A percentile compares a stretch with the other conserved stretches of the same genome.
phyloP scores from a whole-genome alignment of 2,797 vertebrate genomes.

The Bradypodion ventrale region DNA sequence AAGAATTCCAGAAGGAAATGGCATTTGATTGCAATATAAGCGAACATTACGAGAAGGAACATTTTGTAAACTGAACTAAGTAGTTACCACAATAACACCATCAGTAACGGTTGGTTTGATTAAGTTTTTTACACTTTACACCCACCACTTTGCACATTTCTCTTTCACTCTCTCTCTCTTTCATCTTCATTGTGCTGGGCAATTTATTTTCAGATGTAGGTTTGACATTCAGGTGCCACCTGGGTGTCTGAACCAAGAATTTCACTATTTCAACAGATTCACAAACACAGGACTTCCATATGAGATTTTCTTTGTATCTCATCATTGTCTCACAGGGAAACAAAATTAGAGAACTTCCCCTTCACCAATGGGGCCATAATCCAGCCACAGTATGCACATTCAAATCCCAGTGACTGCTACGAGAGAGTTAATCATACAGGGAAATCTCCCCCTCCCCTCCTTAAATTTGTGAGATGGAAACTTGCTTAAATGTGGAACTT shows the following conservation, averaged over 20 bases:
- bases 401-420: background rate
- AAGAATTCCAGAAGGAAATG: background rate
- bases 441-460: background rate
- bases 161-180: background rate
- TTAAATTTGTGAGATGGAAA: background rate
- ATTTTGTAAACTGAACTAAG: background rate
- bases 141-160: background rate
- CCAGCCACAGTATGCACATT: background rate
- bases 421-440: background rate
- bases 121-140: background rate
- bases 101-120: background rate
- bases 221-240: background rate
- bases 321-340: background rate
- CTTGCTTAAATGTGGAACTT: too few relatives aligned
- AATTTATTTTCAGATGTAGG: background rate
- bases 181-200: background rate
- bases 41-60: background rate
- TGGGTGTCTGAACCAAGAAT: background rate
- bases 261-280: conserved; percentile 6
- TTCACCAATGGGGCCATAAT: background rate
- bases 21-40: background rate
- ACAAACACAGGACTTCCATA: background rate
- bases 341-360: background rate
- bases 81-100: background rate
- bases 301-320: background rate